phyloP scores from a whole-genome alignment of 2,888 invertebrate genomes.

The Nomada goodeniana region DNA sequence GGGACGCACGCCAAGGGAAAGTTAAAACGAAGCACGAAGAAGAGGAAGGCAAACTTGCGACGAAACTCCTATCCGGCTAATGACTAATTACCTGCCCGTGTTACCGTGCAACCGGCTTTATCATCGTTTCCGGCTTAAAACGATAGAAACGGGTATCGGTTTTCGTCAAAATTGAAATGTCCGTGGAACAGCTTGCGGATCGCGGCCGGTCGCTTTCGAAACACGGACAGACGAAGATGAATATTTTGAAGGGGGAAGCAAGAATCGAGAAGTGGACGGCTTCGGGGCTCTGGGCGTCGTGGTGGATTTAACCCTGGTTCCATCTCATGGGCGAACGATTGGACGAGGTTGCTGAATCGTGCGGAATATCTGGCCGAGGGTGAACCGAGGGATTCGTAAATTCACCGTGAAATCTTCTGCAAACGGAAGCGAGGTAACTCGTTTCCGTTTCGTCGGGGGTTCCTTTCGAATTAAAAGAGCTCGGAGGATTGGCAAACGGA shows the following conservation, averaged over 20 bases:
- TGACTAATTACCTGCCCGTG: constrained; percentile 25
- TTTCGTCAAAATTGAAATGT: constrained; percentile 14
- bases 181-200: no score
- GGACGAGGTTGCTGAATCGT: constrained; percentile 63
- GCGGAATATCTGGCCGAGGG: constrained; percentile 54
- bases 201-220: not conserved
- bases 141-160: constrained; percentile 6
- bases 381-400: constrained; percentile 68
- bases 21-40: not conserved
- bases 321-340: constrained; percentile 33
- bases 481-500: constrained; percentile 43
- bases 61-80: constrained; percentile 13
- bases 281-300: not conserved
- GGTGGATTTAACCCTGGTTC: not conserved
- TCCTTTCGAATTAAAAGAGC: constrained; percentile 70
- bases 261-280: constrained; percentile 3
- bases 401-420: constrained; percentile 79
- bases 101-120: not conserved
- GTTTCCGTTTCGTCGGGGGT: constrained; percentile 78
- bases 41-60: not conserved
- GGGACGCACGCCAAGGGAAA: not conserved
- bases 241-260: not conserved
- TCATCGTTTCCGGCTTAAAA: constrained; percentile 11
- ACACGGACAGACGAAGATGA: constrained; percentile 4
- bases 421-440: constrained; percentile 79